Evolutionary conservation across 1,140 invertebrate species (phyloP), one percentile per base, ranked within the genome.

Genomic region (Fopius arisanus): DNA sequence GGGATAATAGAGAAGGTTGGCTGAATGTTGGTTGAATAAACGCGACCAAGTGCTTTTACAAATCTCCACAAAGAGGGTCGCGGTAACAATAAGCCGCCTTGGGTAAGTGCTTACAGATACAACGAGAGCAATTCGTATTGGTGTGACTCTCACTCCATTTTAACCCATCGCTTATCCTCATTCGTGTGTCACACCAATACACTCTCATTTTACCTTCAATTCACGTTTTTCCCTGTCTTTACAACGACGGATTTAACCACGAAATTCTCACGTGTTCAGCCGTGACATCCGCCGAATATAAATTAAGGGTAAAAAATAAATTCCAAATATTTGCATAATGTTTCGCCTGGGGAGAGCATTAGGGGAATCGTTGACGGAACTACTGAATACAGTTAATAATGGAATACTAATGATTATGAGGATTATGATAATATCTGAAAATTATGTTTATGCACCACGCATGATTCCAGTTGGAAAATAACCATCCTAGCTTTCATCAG

Each of bases 81-180:
- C 33, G 79, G 81, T 79, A 82, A 83, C 82, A 83, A 83, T 83
- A 82, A 83, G 79, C 82, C 80, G 73, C 70, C 54, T 59, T 59
- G 54, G 54, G 78, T 78, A 78, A 82, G 80, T 82, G 82, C 82
- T 83, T 83, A 81, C 80, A 83, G 81, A 83, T 78, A 82, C 78
- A 73, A 73, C 74, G 66, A 73, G 77, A 72, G 74, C 72, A 72
- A 72, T 63, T 69, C 72, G 67, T 63, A 65, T 54, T 51, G n/a
- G 62, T 21, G 51, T 59, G 54, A 59, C 6, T 7, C 43, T n/a
- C 23, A 23, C 54, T 7, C 23, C 54, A 26, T 28, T 59, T 59
- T 14, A 3, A 29, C 40, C 23, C 40, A 41, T 68, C 40, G 21
- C 43, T 69, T 69, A 48, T 31, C 16, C 26, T 54, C 40, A 0